Base-by-base conservation (phyloP, 2,888 invertebrate species). In the Scaptomyza parva region DNA sequence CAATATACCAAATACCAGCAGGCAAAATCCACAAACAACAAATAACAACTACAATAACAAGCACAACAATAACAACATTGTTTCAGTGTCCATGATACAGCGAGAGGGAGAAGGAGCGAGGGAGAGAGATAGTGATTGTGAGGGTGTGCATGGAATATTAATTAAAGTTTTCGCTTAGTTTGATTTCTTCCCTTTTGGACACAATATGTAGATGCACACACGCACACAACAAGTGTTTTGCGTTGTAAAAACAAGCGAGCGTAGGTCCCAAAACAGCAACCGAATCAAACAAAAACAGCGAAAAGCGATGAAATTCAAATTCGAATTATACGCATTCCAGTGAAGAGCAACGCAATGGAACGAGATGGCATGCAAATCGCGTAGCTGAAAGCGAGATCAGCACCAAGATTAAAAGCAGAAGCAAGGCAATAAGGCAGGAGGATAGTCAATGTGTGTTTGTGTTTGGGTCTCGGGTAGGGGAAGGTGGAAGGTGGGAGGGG, bases 101-200 rank as follows among this genome's bases (percentile, higher is more conserved):
- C 35, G 43, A 14, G 22, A 22, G 28, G n/a, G 5, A 17, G 24
- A 11, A 5, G 24, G 28, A 33, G 52, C 17, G 37, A 58, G 12
- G 41, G 50, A 28, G 43, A 35, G 26, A 20, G 39, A 28, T 37
- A 28, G 50, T 33, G 50, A 53, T 40, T 54, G 43, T 54, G 62
- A 65, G 70, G 70, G 63, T 77, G 78, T 86, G 89, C 70, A 62
- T 81, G 77, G 89, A 89, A 89, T 89, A 90, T 84, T 89, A 90
- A 89, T 89, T 89, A 81, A 83, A 78, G 72, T 79, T 86, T 73
- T 69, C 71, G 76, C 69, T 73, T 78, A 84, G 83, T 83, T 84
- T 88, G 84, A 83, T 88, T 85, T 85, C 72, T 76, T 70, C 62
- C 74, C 83, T 64, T 57, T 57, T 45, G 33, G 44, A 51, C 44